Evolutionary conservation across 2,888 invertebrate species (phyloP), one percentile per base, ranked within the genome.

Genomic region (Syrista parreyssii): DNA sequence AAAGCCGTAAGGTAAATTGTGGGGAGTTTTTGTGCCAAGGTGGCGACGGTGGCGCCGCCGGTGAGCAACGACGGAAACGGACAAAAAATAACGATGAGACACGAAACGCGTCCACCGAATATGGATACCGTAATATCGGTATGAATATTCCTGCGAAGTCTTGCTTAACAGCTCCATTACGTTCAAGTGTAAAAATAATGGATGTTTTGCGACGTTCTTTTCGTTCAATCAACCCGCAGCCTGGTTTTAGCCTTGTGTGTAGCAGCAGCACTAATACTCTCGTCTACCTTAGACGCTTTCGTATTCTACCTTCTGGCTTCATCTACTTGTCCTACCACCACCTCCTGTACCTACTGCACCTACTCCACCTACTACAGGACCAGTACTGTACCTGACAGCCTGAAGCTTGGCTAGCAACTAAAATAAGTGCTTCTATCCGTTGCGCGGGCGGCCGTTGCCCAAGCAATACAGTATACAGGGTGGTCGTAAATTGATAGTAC

Each of bases 181-280:
- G 78, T 76, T 77, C 74, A 79, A 78, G 75, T 72, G 78, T 79
- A 81, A 77, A 82, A 78, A 78, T 82, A 82, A 79, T 82, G 75
- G 77, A 82, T 76, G 78, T 79, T 83, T 81, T 78, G 75, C 68
- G 79, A 77, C 68, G 74, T 33, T 74, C 72, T 34, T 32, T 72
- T 32, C 76, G 73, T 73, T 76, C 68, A 32, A 30, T 79, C 76
- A 75, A 77, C 77, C 74, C 71, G 68, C 73, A 76, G 69, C 75
- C 76, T 76, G 80, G 81, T 79, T 76, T 69, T 75, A 74, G 12
- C 31, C 23, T 32, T 23, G 71, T 71, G 32, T 71, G 11, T 6
- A 11, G 9, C 71, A 4, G 23, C 71, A 31, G 23, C 71, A 71
- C 71, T 31, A 12, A 32, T 31, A 15, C 71, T 30, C 71, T 30